Base-by-base conservation (phyloP, 2,113 vertebrate species). In the Maccullochella peelii region DNA sequence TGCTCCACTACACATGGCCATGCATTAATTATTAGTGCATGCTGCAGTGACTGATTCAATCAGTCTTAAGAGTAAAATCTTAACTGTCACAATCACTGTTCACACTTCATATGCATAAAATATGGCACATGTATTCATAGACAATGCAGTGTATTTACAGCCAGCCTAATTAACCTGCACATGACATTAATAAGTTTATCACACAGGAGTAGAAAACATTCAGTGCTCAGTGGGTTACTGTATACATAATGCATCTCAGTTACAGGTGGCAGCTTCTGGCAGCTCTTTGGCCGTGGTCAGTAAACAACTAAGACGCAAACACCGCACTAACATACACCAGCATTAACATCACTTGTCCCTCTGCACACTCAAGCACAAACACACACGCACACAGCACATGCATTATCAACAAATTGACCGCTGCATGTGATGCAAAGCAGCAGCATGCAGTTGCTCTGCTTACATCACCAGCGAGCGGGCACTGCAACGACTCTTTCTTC, bases 251-350 rank as follows among this genome's bases (percentile, higher is more conserved):
- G 87, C 75, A 79, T 88, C 81, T 92, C 94, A 86, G 91, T 93
- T 94, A 93, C 94, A 95, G 94, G 94, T 95, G 94, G 90, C 88
- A 89, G 86, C 88, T 77, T 74, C 79, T 82, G 87, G 88, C 87
- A 85, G 89, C 67, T 90, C 73, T 82, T 72, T 68, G 85, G 77
- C 80, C 52, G 80, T 70, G 86, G 86, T 84, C 90, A 86, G 90
- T 79, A 78, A 90, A 90, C 93, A 94, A 92, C 72, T 80, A 81
- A 85, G 86, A 73, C 73, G 63, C 88, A 76, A 78, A 83, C 73
- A 72, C 80, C 80, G 52, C 76, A 80, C 88, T 44, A 86, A 83
- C 69, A 84, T 38, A 70, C 86, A 83, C n/a, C 83, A 77, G 73
- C 74, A 57, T 57, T 38, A 73, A 57, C 84, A 65, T 44, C 71